Evolutionary conservation across 2,113 vertebrate species (phyloP).

Genomic region (Ibidorhyncha struthersii): DNA sequence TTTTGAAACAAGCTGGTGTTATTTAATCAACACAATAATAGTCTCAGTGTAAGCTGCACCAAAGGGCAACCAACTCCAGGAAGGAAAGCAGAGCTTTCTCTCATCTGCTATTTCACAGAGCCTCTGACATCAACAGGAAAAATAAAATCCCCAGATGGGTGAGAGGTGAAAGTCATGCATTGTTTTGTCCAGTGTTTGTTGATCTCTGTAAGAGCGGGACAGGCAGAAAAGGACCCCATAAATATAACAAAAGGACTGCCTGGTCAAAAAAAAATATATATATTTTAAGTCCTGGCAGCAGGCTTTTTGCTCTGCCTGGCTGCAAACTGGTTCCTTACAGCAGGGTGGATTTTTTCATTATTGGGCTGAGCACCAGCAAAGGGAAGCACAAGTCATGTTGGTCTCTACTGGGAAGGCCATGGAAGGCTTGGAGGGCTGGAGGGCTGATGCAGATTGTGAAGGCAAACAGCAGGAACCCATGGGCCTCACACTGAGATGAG

Average conservation of each 20-base stretch:
- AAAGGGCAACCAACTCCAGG: neutral
- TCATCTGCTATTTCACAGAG: conserved; percentile 19
- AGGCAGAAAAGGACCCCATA: neutral
- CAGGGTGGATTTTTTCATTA: neutral
- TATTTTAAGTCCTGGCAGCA: neutral
- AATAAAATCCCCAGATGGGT: neutral
- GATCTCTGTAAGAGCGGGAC: neutral
- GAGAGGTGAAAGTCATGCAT: neutral
- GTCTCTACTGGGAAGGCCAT: neutral
- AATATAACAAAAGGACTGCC: neutral
- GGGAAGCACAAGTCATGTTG: neutral
- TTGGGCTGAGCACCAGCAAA: neutral
- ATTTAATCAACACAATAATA: neutral
- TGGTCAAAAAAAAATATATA: neutral
- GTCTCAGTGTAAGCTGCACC: neutral
- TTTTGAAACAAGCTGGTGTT: neutral
- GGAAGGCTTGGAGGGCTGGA: neutral
- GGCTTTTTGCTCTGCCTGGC: neutral
- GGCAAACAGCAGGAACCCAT: neutral
- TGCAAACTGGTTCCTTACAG: neutral
- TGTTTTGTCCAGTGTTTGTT: neutral
- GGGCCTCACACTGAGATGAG: neutral
- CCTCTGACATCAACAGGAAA: conserved; percentile 5
- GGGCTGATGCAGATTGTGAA: neutral
- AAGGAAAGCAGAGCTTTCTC: conserved; percentile 12